Evolutionary conservation across 92 coral and sea anemone genomes (phyloP), one percentile per base, ranked within the genome.

Genomic region (Zoanthus gigantus): DNA sequence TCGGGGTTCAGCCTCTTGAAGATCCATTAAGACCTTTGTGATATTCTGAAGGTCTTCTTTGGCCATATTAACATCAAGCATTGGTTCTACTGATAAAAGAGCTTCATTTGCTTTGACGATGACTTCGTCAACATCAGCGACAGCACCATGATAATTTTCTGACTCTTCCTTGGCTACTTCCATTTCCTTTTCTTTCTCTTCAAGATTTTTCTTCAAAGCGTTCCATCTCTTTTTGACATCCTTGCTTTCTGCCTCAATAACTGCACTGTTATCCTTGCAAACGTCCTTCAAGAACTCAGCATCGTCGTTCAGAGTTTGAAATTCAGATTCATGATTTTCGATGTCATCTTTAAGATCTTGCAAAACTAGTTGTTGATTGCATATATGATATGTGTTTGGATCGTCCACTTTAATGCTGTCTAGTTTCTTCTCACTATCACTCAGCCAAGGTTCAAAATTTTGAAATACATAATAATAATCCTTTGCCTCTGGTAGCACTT

Each of bases 201-300:
- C 93, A 45, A 91, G 77, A 78, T 90, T 93, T 66, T 87, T 87
- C 74, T 88, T 72, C 44, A 97, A 53, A n/a, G 96, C 94, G 48
- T 97, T 94, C 95, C 94, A 97, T 16, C 98, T 94, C 65, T 92
- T 85, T 74, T 93, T 89, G 3, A 89, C 12, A 72, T 89, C 98
- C 28, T 86, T 94, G 80, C 88, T 83, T 91, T 93, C 93, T 32
- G 96, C 95, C 34, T 97, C 98, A 78, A 95, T 89, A 66, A 97
- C 83, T 42, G 90, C 93, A 86, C 87, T 89, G 93, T 94, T 93
- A 42, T 94, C 98, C 66, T 89, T 92, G 87, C 99, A 95, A 71
- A 90, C 93, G 83, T 91, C 95, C 87, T 78, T 92, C 87, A 95
- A 84, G 18, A 96, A 89, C 76, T 93, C 97, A 9, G 99, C 98